phyloP scores from a whole-genome alignment of 2,888 invertebrate genomes.

The Sphaerophoria taeniata region DNA sequence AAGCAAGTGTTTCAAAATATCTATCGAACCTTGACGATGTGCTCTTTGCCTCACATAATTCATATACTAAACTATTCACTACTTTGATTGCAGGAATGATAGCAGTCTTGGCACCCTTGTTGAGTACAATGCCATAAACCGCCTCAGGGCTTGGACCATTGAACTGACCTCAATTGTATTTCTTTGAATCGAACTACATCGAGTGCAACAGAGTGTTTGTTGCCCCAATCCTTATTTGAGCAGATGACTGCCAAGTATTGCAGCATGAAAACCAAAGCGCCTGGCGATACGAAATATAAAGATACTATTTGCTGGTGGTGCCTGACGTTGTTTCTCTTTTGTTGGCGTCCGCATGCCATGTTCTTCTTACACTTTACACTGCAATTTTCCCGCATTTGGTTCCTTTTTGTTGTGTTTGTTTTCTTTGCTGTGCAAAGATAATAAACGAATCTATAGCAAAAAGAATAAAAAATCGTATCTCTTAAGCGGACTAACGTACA shows the following conservation, averaged over 20 bases:
- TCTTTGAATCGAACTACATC: too few relatives aligned
- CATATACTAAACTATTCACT: too few relatives aligned
- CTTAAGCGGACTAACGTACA: conserved; percentile 33
- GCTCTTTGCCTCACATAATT: too few relatives aligned
- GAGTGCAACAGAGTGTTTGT: background rate
- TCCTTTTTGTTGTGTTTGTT: background rate
- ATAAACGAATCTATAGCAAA: conserved; percentile 12
- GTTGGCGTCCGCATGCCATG: background rate
- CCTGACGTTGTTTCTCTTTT: conserved; percentile 2
- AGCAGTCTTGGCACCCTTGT: too few relatives aligned
- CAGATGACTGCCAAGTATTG: background rate
- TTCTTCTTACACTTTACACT: conserved; percentile 30
- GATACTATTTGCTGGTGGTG: conserved; percentile 1
- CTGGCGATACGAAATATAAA: conserved; percentile 14
- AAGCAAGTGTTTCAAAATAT: too few relatives aligned
- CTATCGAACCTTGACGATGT: too few relatives aligned
- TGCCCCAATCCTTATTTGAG: background rate
- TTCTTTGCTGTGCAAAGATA: background rate
- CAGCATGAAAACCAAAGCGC: conserved; percentile 38
- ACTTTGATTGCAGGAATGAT: too few relatives aligned
- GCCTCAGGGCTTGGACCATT: too few relatives aligned
- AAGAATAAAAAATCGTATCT: background rate
- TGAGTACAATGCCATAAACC: too few relatives aligned
- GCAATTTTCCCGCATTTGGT: conserved; percentile 14
- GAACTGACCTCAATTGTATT: too few relatives aligned